Evolutionary conservation across 2,797 vertebrate species (phyloP).

Genomic region (Gallirallus australis): DNA sequence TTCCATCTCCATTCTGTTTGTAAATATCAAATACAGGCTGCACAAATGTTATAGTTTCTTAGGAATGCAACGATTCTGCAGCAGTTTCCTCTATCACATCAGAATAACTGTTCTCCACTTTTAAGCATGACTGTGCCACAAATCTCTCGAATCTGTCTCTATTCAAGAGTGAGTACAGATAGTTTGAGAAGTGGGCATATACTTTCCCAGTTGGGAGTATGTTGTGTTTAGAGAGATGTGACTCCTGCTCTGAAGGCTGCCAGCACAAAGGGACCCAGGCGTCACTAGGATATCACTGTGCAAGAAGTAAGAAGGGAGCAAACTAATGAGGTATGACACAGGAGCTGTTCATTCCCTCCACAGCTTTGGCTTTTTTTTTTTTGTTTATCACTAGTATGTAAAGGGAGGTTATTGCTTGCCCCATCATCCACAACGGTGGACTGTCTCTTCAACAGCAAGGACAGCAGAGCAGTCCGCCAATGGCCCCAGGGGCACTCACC

Average conservation of each 20-base stretch:
- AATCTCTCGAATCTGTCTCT: background rate
- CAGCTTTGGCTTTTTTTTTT: background rate
- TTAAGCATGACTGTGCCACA: background rate
- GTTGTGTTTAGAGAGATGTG: background rate
- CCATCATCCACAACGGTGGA: accelerated
- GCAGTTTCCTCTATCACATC: background rate
- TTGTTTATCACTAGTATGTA: background rate
- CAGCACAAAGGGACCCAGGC: background rate
- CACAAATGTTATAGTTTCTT: background rate
- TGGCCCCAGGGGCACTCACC: accelerated
- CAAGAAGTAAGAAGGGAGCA: background rate
- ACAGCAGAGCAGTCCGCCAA: accelerated
- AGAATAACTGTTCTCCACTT: background rate
- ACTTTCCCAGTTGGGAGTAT: background rate
- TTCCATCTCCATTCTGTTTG: background rate
- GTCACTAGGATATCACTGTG: background rate
- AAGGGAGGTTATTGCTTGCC: background rate
- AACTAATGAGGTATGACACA: background rate
- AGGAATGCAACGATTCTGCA: background rate
- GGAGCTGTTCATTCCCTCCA: background rate
- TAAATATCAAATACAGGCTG: background rate
- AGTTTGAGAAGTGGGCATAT: background rate
- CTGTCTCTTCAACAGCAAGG: background rate
- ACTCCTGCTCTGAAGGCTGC: background rate
- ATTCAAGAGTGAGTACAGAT: background rate